Evolutionary conservation across 2,113 vertebrate species (phyloP), one percentile per base, ranked within the genome.

Genomic region (Ctenomys sociabilis): DNA sequence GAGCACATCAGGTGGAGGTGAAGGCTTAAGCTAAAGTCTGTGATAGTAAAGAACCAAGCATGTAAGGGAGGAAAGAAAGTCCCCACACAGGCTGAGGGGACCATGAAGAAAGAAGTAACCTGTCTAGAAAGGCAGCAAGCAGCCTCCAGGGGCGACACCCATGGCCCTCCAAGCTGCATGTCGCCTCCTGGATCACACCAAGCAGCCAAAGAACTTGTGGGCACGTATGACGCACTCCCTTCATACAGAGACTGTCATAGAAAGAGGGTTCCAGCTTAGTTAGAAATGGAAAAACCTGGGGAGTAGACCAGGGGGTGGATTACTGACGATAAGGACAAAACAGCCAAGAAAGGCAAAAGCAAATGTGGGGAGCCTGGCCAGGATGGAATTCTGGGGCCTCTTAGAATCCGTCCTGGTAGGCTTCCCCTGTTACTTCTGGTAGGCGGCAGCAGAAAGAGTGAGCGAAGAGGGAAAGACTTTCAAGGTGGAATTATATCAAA

Each of bases 201-300:
- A 78, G 85, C 43, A 68, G 85, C 90, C 91, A 78, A 81, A 68
- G 95, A 88, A 94, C 95, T n/a, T 54, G 72, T 43, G 90, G 92
- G 97, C 92, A 96, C 63, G 66, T 66, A 0, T 0, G 13, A 59
- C 49, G 75, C 59, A 73, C 37, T 45, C 35, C 35, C 64, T 84
- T 95, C 96, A 45, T 21, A n/a, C 82, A 90, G 94, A 90, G 59
- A 13, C 24, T 95, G 97, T 93, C 96, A 95, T 57, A 35, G 94
- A 95, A 96, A 97, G 94, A 97, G 57, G 88, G 89, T 97, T 98
- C 89, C 96, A 96, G 78, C 97, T 98, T 97, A 95, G 85, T 82
- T 92, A 70, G 97, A 97, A 98, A 98, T 97, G 88, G 97, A 85
- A 94, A 95, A 98, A n/a, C 21, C 59, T 26, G 54, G 57, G 90